Base-by-base conservation (phyloP, 1,140 invertebrate genomes). In the Tetramorium simillimum region DNA sequence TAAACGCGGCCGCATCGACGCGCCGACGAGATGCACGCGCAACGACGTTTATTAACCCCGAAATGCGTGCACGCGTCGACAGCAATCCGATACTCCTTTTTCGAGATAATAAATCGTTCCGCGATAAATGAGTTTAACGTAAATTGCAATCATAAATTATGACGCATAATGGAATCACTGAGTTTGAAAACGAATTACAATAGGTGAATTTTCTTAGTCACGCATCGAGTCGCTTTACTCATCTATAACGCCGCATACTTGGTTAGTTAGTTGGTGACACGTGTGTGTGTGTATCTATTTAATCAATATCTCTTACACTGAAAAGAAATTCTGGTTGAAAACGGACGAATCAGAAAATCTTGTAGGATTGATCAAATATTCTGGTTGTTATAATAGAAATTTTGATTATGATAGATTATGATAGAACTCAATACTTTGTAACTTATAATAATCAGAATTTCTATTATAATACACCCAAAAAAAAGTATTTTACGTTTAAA, bases 1-100 rank as follows among this genome's bases (percentile, higher is more conserved):
- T 84, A 75, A 81, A 49, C 40, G 53, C 53, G 51, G 16, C 16
- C 21, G 37, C 9, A 24, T 60, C 33, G 80, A 70, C 33, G 37
- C 75, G 10, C n/a, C n/a, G 14, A 14, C 10, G 43, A 40, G 2
- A 6, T 67, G 76, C 60, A 67, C 18, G n/a, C 40, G 37, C 75
- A 12, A 69, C 21, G 21, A 37, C n/a, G 60, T n/a, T n/a, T n/a
- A 51, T 72, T 72, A 58, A 72, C 24, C 12, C 1, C 14, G 7
- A 37, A 76, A 58, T 43, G 14, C 51, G n/a, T 33, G 21, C n/a
- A n/a, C 10, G 9, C 58, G 10, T 24, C 12, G 3, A 58, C 24
- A 49, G 18, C 18, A 18, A 18, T 65, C 6, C 16, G 16, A 33
- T 63, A 10, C 9, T 24, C 33, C 18, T 46, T 18, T 70, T 70